These are phyloP conservation scores for Xenotilapia longispinis DNA, from an alignment of 2,113 vertebrate species.

Conservation along the genomic window DNA sequence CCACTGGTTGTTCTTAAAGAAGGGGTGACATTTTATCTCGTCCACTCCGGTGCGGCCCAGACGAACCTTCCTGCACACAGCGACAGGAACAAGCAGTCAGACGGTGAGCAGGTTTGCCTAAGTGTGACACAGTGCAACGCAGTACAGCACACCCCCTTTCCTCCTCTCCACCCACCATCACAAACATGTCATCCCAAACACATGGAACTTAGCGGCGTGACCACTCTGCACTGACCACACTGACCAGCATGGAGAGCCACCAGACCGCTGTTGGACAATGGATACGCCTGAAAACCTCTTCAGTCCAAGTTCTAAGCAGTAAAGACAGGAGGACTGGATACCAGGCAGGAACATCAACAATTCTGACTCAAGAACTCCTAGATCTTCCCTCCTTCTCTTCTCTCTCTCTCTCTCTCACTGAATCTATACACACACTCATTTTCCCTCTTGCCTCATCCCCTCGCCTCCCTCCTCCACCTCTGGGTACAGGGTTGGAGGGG, in stretches of 20 bases:
- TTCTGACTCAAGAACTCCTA: background rate
- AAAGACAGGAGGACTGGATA: background rate
- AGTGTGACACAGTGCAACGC: background rate
- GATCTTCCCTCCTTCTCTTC: background rate
- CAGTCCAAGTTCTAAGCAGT: background rate
- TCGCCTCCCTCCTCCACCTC: constrained; percentile 10
- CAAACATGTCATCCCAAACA: constrained; percentile 39
- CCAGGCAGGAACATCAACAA: background rate
- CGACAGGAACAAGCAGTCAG: constrained; percentile 9
- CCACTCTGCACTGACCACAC: constrained; percentile 10
- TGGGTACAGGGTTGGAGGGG: constrained; percentile 54
- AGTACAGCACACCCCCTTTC: background rate
- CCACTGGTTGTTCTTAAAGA: constrained; percentile 98
- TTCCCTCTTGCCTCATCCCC: background rate
- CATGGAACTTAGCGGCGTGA: constrained; percentile 4
- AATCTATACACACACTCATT: background rate
- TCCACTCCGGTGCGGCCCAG: constrained; percentile 90
- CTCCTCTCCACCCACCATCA: constrained; percentile 27
- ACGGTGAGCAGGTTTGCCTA: background rate
- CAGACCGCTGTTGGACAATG: constrained; percentile 24
- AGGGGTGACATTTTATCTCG: constrained; percentile 91
- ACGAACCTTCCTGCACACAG: constrained; percentile 85
- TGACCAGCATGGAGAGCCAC: constrained; percentile 39
- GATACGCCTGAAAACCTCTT: background rate
- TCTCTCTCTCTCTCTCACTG: background rate